Conservation (phyloP, 1,140 invertebrate species). For the Littorina saxatilis region DNA sequence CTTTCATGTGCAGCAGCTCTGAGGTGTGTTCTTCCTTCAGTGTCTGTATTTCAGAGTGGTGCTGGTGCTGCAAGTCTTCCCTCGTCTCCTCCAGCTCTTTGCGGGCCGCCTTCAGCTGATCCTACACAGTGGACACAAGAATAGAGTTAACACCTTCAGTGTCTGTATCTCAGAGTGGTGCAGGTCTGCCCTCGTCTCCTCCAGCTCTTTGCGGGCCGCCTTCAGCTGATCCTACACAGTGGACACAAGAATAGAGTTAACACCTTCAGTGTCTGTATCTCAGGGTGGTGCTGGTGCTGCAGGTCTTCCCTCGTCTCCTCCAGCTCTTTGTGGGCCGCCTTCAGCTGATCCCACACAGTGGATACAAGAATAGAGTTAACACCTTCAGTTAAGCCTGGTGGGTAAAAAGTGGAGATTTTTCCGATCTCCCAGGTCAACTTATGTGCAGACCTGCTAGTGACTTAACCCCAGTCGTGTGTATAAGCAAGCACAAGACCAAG, state of each 20-base stretch:
- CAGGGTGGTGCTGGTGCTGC: too few relatives aligned
- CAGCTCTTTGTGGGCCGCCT: neutral
- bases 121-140: neutral
- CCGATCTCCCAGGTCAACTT: too few relatives aligned
- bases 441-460: too few relatives aligned
- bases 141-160: too few relatives aligned
- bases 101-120: neutral
- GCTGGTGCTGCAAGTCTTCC: slow-evolving; percentile 21
- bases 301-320: slow-evolving; percentile 20
- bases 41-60: slow-evolving; percentile 12
- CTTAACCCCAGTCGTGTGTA: too few relatives aligned
- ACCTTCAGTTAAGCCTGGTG: too few relatives aligned
- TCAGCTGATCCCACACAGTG: slow-evolving; percentile 1
- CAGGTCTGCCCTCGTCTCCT: slow-evolving; percentile 22
- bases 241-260: neutral
- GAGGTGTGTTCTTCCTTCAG: slow-evolving; percentile 10
- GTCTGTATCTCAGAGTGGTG: too few relatives aligned
- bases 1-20: slow-evolving; percentile 21
- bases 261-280: too few relatives aligned
- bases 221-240: slow-evolving; percentile 2
- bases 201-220: neutral
- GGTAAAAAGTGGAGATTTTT: too few relatives aligned
- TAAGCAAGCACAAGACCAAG: too few relatives aligned
- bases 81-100: slow-evolving; percentile 25
- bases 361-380: neutral